Conservation (phyloP, 2,888 invertebrate genomes). For the Chaitophorus viminalis region DNA sequence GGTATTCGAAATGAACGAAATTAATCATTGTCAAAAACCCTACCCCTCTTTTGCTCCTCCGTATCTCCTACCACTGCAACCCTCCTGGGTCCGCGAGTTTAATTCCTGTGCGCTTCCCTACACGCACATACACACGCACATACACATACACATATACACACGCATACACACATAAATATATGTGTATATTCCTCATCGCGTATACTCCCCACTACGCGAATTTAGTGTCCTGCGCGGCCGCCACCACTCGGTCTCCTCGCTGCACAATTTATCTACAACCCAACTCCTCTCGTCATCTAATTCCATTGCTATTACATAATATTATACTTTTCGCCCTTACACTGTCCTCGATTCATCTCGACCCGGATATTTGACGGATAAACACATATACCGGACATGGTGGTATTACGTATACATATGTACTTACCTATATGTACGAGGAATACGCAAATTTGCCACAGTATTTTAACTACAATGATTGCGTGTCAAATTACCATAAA, state of each 20-base stretch:
- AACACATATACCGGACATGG: not conserved
- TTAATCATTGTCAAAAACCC: constrained; percentile 60
- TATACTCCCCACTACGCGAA: not conserved
- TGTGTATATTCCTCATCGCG: not conserved
- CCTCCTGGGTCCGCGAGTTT: constrained; percentile 51
- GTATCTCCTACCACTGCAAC: not conserved
- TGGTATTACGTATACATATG: not conserved
- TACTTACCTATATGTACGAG: not conserved
- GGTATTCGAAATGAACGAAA: constrained; percentile 60
- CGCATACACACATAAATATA: not conserved
- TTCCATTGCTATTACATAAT: not conserved
- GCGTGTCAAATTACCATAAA: constrained; percentile 32
- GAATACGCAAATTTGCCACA: not conserved
- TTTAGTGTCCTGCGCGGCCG: not conserved
- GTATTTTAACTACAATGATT: not conserved
- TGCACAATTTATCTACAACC: constrained; percentile 17
- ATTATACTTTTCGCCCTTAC: not conserved
- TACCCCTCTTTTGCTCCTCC: not conserved
- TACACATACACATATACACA: too few species aligned
- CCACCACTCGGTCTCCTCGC: not conserved
- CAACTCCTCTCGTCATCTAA: not conserved
- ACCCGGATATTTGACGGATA: not conserved
- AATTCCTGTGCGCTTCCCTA: constrained; percentile 47
- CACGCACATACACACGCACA: too few species aligned
- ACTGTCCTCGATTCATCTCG: not conserved